Percentiles rank a stretch among this genome's conserved stretches.
phyloP scores from a whole-genome alignment of 2,797 vertebrate genomes.

The Chelon labrosus region DNA sequence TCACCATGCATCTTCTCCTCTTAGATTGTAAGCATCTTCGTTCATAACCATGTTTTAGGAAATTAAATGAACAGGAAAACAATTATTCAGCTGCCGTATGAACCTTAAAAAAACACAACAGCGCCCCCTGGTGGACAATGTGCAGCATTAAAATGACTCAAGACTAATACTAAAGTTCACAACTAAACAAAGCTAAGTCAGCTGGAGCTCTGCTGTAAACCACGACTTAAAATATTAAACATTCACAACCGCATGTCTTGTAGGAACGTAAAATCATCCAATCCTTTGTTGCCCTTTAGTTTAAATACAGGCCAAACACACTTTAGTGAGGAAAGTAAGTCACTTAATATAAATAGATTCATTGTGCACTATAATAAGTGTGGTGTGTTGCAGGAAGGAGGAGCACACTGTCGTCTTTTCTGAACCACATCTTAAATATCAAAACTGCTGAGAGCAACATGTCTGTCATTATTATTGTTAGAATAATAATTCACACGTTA shows the following conservation, averaged over 20 bases:
- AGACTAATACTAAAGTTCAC: not conserved
- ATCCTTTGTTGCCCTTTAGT: not conserved
- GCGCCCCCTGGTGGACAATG: slow-evolving; percentile 43
- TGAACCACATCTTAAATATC: too few relatives aligned
- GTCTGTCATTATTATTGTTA: not conserved
- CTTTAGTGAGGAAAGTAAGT: not conserved
- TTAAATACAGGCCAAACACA: slow-evolving; percentile 21
- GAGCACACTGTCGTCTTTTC: too few relatives aligned
- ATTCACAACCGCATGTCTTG: not conserved
- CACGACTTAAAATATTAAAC: not conserved
- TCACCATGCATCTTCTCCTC: not conserved
- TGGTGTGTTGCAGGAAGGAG: too few relatives aligned
- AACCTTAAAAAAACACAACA: not conserved
- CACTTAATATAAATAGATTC: too few relatives aligned
- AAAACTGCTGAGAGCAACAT: not conserved
- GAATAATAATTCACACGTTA: too few relatives aligned
- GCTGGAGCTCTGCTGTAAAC: not conserved
- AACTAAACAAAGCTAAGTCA: slow-evolving; percentile 8
- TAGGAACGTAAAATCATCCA: not conserved
- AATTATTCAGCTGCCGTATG: not conserved
- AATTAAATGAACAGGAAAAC: not conserved
- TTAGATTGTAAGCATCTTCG: not conserved
- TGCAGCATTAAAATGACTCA: not conserved
- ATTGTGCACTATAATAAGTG: too few relatives aligned
- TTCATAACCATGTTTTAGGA: not conserved